Base-by-base conservation (phyloP, 2,113 vertebrate species). In the Perca flavescens region DNA sequence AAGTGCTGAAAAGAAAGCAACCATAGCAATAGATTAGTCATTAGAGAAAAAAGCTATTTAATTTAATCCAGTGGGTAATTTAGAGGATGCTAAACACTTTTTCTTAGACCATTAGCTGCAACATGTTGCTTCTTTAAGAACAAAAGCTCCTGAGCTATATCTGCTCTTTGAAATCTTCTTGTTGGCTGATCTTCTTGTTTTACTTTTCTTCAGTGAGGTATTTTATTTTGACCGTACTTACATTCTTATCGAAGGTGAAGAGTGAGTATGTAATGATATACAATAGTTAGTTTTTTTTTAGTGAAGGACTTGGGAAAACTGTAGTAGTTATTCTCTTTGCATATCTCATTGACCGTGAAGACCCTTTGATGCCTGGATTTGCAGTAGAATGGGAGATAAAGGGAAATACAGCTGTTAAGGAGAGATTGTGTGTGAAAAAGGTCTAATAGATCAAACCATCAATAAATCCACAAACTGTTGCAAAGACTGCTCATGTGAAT, bases 321-420 rank as follows among this genome's bases (percentile, higher is more conserved):
- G 22, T 5, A 36, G 7, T 40, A 2, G 25, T 63, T 64, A 34
- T 34, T 34, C 34, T 70, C 58, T 40, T 46, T 15, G 16, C 40
- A 17, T 40, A 56, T n/a, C 25, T 68, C 49, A 49, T 28, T 16
- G 40, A 43, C 43, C 43, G 28, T 22, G 22, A 16, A 19, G 3
- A 64, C 31, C 22, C 1, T 34, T 60, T 74, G 17, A 1, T 17
- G 65, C 46, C 28, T 66, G 61, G 34, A 25, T 73, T 31, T 56
- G 60, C 76, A 21, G 40, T 3, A 40, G n/a, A 64, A 60, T 0
- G 14, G 36, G 49, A 65, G 56, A 79, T 82, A 64, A 49, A 28
- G 50, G 5, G 15, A 60, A 74, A 56, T 25, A 74, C 68, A 74
- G 52, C 72, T 54, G 61, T 79, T 72, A 81, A 85, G 64, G n/a